A percentile compares a stretch with the other conserved stretches of the same genome.
Evolutionary conservation across 53 echinoderm and acorn worm species (phyloP).

Genomic region (Antedon mediterranea): DNA sequence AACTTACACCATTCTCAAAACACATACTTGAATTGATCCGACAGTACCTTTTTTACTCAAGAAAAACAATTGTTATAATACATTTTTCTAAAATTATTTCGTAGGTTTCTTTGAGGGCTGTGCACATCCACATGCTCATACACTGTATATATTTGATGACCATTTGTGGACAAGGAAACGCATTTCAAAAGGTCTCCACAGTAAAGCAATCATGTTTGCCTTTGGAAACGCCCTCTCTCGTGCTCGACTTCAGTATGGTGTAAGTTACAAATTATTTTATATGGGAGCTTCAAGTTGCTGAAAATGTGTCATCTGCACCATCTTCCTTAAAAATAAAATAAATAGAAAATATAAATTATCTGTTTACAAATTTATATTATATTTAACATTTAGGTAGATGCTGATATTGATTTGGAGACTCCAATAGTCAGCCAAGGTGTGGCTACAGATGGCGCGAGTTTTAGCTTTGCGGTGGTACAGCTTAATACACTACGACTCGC

Average conservation of each 20-base stretch:
- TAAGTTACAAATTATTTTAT: conserved; percentile 17
- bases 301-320: background rate
- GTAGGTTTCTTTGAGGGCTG: conserved; percentile 57
- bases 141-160: conserved; percentile 34
- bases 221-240: conserved; percentile 68
- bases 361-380: background rate
- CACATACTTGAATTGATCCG: too few relatives aligned
- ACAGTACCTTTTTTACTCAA: too few relatives aligned
- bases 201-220: conserved; percentile 70
- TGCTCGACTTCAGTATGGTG: conserved; percentile 66
- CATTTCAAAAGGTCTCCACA: conserved; percentile 5
- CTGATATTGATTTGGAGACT: conserved; percentile 34
- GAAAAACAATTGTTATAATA: too few relatives aligned
- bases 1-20: too few relatives aligned
- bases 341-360: background rate
- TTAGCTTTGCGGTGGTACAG: conserved; percentile 61
- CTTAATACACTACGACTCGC: conserved; percentile 62
- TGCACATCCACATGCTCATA: conserved; percentile 76
- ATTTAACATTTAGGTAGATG: conserved; percentile 19
- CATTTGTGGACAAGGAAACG: conserved; percentile 7
- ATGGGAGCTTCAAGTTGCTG: too few relatives aligned
- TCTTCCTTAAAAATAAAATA: background rate
- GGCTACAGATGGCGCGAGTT: conserved; percentile 65
- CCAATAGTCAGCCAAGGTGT: conserved; percentile 79
- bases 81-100: background rate